Evolutionary conservation across 2,888 invertebrate species (phyloP), one percentile per base, ranked within the genome.

Genomic region (Cyclophora albipunctata): DNA sequence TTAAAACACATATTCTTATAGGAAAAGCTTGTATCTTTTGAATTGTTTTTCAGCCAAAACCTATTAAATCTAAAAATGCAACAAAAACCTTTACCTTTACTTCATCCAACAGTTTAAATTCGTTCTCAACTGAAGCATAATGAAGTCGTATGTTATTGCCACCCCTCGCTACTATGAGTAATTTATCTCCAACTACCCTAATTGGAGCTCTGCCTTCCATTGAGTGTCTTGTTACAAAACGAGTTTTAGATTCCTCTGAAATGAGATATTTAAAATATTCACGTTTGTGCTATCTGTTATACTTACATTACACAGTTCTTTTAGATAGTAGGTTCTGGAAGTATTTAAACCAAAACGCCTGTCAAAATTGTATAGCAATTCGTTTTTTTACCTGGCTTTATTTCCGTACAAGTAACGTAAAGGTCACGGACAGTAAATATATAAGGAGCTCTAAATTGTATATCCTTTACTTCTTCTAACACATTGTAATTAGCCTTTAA

Each of bases 391-490:
- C 90, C 85, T 64, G 90, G 89, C 59, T 84, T 83, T 52, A 92
- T 84, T 77, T 92, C 91, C 7, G 91, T 91, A 33, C 91, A 80
- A 3, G 91, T 89, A 2, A 93, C 83, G 65, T 92, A 91, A 6
- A 91, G 72, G 73, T 92, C 92, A 48, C 92, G 82, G 3, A 90
- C 91, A 40, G 92, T 91, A 64, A 90, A 91, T 52, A 93, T 69
- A 48, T 82, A 79, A 40, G 90, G 90, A 7, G 83, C 83, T 40
- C 79, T 72, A n/a, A 90, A 81, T 47, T 83, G 74, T 54, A 93
- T 72, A 64, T 91, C 91, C 75, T 91, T 92, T 2, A 93, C 90
- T 75, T 93, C 92, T 72, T 93, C 93, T 51, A 91, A 65, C 34
- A 91, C 81, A 57, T 88, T 86, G 63, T 90, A 90, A 50, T 69